Base-by-base conservation (phyloP, 2,113 vertebrate genomes). In the Prietella phreatophila region DNA sequence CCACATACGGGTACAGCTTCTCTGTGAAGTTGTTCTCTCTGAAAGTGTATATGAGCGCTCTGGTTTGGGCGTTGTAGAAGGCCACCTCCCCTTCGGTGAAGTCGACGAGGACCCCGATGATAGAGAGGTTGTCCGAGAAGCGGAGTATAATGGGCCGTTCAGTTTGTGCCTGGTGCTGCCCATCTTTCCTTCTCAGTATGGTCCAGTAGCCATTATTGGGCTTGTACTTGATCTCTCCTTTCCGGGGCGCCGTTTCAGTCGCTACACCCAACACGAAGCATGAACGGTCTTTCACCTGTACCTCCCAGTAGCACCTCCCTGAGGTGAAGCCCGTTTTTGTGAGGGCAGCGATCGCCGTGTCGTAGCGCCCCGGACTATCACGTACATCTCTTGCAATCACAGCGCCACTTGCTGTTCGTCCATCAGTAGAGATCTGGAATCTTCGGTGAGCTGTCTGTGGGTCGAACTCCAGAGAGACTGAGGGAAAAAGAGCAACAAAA, bases 91-190 rank as follows among this genome's bases (percentile, higher is more conserved):
- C 91, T 33, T 85, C 85, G 2, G 61, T 75, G 78, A 93, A 93
- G 63, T 95, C 90, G 58, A 94, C 53, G 50, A 93, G 47, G 56
- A 95, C 73, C 22, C 93, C 93, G 5, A 94, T 58, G 8, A 42
- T 86, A 2, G 61, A 0, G 6, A 91, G 89, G 2, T 36, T 82
- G 0, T 0, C 27, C 5, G 22, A 9, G 60, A 61, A 61, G 60
- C 8, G 60, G 60, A 61, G 60, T 25, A 7, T 25, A 8, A 61
- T 8, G 60, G 9, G n/a, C 83, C 27, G 36, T 53, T 82, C 9
- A 60, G 3, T 20, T 82, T 83, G n/a, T 58, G 79, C 67, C 19
- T 7, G 85, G 55, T 15, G 42, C 15, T 3, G 81, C 10, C 13
- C 1, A 39, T 8, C 8, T 11, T 22, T 22, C 42, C 42, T 50